These are phyloP conservation scores for Zophobas atratus DNA, from an alignment of 1,140 invertebrate species.

Conservation along the genomic window DNA sequence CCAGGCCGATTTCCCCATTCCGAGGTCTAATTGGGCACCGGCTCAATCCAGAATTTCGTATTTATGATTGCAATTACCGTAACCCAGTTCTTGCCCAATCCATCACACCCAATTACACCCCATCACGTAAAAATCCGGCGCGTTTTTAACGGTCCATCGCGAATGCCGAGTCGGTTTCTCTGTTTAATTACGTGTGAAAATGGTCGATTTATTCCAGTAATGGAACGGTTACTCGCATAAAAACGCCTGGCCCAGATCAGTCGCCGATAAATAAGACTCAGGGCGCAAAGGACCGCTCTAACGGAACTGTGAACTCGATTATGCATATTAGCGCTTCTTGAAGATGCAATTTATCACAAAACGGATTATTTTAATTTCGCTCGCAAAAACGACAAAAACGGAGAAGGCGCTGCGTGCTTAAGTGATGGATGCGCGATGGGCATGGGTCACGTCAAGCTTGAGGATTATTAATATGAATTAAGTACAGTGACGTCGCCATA, in stretches of 20 bases:
- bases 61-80: background rate
- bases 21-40: background rate
- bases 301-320: constrained; percentile 14
- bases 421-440: too few species aligned
- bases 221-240: background rate
- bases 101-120: too few species aligned
- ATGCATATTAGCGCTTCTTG: constrained; percentile 4
- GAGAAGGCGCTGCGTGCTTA: too few species aligned
- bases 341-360: constrained; percentile 13
- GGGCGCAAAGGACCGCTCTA: constrained; percentile 8
- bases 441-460: too few species aligned
- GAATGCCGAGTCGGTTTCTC: background rate
- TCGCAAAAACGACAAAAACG: background rate
- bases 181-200: constrained; percentile 7
- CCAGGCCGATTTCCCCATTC: background rate
- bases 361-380: background rate
- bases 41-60: background rate
- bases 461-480: too few species aligned
- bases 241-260: background rate
- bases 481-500: too few species aligned
- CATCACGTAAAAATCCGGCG: too few species aligned
- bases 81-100: too few species aligned
- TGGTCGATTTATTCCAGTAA: constrained; percentile 4
- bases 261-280: constrained; percentile 3
- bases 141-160: background rate